A percentile compares a stretch with the other conserved stretches of the same genome.
phyloP scores from a whole-genome alignment of 2,797 vertebrate species.

The Chiloscyllium punctatum region DNA sequence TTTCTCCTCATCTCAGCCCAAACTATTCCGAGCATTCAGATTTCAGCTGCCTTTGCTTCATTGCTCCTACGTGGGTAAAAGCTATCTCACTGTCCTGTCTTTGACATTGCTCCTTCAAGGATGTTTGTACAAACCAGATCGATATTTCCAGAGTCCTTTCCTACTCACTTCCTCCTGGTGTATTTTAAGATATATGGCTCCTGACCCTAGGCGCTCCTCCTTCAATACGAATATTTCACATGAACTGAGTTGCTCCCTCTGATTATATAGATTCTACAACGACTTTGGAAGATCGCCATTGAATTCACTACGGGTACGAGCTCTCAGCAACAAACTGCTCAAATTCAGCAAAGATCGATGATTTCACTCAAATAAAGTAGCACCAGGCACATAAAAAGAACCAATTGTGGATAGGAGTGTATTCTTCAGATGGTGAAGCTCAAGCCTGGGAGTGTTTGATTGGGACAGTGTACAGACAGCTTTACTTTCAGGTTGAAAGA shows the following conservation, averaged over 20 bases:
- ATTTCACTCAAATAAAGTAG: neutral
- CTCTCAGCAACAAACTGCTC: neutral
- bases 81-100: neutral
- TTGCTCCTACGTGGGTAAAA: neutral
- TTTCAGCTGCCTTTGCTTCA: neutral
- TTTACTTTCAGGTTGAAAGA: neutral
- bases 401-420: neutral
- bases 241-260: neutral
- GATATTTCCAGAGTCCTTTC: neutral
- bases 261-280: neutral
- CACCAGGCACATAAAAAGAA: neutral
- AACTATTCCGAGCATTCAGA: neutral
- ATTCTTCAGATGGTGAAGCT: neutral
- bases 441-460: neutral
- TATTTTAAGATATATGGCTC: neutral
- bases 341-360: neutral
- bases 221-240: neutral
- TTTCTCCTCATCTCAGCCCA: too few species aligned
- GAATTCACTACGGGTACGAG: neutral
- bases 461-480: neutral
- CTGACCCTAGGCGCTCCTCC: neutral
- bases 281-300: neutral
- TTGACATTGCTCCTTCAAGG: neutral
- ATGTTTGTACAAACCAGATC: neutral
- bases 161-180: neutral